These are phyloP conservation scores for Agonopterix heracliana DNA, from an alignment of 2,888 invertebrate species.

Conservation along the genomic window DNA sequence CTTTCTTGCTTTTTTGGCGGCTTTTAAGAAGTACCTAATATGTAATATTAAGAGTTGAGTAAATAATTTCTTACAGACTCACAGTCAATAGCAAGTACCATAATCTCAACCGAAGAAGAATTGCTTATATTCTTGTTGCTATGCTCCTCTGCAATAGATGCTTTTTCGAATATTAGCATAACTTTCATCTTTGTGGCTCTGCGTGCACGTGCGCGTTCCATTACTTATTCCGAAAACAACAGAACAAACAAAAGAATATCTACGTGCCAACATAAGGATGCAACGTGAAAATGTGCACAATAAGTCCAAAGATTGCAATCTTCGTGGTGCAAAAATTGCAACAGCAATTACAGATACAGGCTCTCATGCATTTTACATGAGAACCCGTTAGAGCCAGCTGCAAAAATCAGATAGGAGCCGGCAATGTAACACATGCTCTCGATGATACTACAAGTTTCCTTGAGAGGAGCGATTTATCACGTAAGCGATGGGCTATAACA, in stretches of 20 bases:
- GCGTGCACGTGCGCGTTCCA: too few relatives aligned
- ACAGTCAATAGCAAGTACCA: too few relatives aligned
- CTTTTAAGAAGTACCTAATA: too few relatives aligned
- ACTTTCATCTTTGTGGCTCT: too few relatives aligned
- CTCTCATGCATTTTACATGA: slow-evolving; percentile 51
- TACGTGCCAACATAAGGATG: slow-evolving; percentile 1
- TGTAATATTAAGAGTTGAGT: too few relatives aligned
- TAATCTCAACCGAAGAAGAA: too few relatives aligned
- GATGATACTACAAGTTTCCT: slow-evolving; percentile 52
- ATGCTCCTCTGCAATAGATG: too few relatives aligned
- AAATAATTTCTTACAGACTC: too few relatives aligned
- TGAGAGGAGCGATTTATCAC: slow-evolving; percentile 44
- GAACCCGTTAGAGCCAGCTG: slow-evolving; percentile 32
- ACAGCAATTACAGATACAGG: slow-evolving; percentile 31
- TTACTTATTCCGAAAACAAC: background rate
- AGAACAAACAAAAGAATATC: slow-evolving; percentile 1
- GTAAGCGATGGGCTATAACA: slow-evolving; percentile 28
- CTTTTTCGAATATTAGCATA: too few relatives aligned
- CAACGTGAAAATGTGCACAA: slow-evolving; percentile 15
- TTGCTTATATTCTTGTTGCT: too few relatives aligned
- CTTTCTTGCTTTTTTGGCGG: too few relatives aligned
- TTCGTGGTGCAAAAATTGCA: slow-evolving; percentile 19
- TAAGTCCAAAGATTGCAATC: slow-evolving; percentile 12
- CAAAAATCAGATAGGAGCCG: slow-evolving; percentile 47
- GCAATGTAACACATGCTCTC: slow-evolving; percentile 39